Base-by-base conservation (phyloP, 2,113 vertebrate species). In the Cyanistes caeruleus region DNA sequence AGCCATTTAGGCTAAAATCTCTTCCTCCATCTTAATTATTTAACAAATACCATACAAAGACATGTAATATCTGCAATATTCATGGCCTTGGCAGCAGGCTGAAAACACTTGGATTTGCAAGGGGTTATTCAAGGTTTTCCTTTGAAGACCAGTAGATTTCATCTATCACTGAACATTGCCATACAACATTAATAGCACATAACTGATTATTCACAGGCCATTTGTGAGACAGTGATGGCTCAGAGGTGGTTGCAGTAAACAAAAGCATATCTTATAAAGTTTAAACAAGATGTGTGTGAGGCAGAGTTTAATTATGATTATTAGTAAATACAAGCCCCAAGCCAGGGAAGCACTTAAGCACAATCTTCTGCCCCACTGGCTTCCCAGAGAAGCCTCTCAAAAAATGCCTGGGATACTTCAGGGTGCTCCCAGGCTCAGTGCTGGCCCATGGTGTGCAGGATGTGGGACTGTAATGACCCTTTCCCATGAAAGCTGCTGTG, bases 61-160 rank as follows among this genome's bases (percentile, higher is more conserved):
- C 67, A 23, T 70, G 86, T 89, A 92, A 95, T 91, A 93, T 12
- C 52, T 96, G 80, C 93, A 95, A 78, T 90, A 95, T 93, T 95
- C 64, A 90, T 95, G 44, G 73, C 52, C 86, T 52, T 8, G 13
- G 59, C 1, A 8, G 90, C 79, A 86, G 83, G 60, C 80, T 96
- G 77, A 20, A 92, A 92, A 90, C 52, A 76, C 15, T 90, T 58
- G 67, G 51, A 63, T 75, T 88, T 90, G 41, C 41, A 28, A 4
- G 6, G 52, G 91, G 72, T 97, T 93, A 63, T 88, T 3, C 33
- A 62, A 93, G 87, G 88, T 65, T 95, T 88, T 88, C n/a, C 37
- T 88, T 70, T 83, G 82, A 85, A 93, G 85, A 79, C 24, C 67
- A 35, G 82, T 27, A 85, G 49, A 44, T 85, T 88, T 88, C 49